Evolutionary conservation across 2,797 vertebrate genomes (phyloP).

Genomic region (Pseudochromis fuscus): DNA sequence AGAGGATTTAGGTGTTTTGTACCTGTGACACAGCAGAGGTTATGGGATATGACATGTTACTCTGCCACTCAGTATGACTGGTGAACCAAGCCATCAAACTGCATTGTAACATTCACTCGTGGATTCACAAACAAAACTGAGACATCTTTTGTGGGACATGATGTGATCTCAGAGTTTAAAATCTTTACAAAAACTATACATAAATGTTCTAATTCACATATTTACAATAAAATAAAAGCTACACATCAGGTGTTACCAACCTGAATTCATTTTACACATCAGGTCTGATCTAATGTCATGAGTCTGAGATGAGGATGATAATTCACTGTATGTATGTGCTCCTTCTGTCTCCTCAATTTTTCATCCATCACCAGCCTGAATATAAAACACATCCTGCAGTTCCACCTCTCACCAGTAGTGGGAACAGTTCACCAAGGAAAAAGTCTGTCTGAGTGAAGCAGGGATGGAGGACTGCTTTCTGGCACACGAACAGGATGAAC

Average conservation of each 20-base stretch:
- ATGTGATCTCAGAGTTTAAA: not conserved
- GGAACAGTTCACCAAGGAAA: constrained; percentile 84
- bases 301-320: not conserved
- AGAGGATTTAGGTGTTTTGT: too few species aligned
- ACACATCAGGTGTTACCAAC: too few species aligned
- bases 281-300: constrained; percentile 1
- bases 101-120: not conserved
- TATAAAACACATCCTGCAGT: constrained; percentile 67
- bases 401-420: constrained; percentile 81
- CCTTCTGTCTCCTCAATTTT: not conserved
- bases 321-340: not conserved
- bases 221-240: constrained; percentile 1
- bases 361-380: not conserved
- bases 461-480: constrained; percentile 77
- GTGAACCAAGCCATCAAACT: too few species aligned
- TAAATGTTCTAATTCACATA: too few species aligned
- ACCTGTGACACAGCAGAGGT: too few species aligned
- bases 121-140: constrained; percentile 9
- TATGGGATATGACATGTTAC: too few species aligned
- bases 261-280: not conserved
- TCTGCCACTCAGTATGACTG: too few species aligned
- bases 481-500: constrained; percentile 64
- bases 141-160: not conserved
- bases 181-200: too few species aligned
- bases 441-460: constrained; percentile 78